Evolutionary conservation across 2,888 invertebrate genomes (phyloP).

Genomic region (Cetonia aurata): DNA sequence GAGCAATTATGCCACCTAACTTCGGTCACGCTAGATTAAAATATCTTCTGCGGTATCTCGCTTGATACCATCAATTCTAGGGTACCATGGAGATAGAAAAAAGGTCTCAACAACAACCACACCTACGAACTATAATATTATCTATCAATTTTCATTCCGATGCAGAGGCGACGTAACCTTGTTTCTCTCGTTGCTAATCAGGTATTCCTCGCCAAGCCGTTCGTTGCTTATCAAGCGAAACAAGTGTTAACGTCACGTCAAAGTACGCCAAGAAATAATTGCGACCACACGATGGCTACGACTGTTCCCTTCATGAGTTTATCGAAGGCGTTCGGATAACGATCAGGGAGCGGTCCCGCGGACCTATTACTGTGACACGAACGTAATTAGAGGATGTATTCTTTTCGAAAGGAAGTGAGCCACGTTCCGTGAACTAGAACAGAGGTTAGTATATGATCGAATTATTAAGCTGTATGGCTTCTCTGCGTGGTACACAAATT

Average conservation of each 20-base stretch:
- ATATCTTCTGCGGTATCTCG: too few relatives aligned
- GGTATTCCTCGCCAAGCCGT: slow-evolving; percentile 8
- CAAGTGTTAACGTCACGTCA: slow-evolving; percentile 31
- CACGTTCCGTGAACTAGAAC: too few relatives aligned
- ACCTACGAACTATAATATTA: background rate
- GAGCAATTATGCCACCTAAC: too few relatives aligned
- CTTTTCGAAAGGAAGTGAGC: slow-evolving; percentile 17
- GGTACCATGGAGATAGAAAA: too few relatives aligned
- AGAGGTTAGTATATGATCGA: too few relatives aligned
- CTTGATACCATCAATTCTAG: too few relatives aligned
- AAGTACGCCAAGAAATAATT: slow-evolving; percentile 21
- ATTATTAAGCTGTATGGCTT: too few relatives aligned
- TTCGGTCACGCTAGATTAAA: too few relatives aligned
- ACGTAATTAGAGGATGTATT: slow-evolving; percentile 24
- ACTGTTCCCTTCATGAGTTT: slow-evolving; percentile 1
- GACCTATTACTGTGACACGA: slow-evolving; percentile 5
- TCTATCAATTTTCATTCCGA: background rate
- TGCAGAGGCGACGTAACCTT: slow-evolving; percentile 6
- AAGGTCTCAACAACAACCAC: too few relatives aligned
- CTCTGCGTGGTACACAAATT: too few relatives aligned
- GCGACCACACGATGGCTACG: slow-evolving; percentile 16
- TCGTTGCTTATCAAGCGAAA: slow-evolving; percentile 22
- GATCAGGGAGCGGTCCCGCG: slow-evolving; percentile 25
- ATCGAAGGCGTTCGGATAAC: slow-evolving; percentile 23
- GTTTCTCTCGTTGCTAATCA: slow-evolving; percentile 27